Conservation (phyloP, 2,888 invertebrate species). For the Uropetala carovei region DNA sequence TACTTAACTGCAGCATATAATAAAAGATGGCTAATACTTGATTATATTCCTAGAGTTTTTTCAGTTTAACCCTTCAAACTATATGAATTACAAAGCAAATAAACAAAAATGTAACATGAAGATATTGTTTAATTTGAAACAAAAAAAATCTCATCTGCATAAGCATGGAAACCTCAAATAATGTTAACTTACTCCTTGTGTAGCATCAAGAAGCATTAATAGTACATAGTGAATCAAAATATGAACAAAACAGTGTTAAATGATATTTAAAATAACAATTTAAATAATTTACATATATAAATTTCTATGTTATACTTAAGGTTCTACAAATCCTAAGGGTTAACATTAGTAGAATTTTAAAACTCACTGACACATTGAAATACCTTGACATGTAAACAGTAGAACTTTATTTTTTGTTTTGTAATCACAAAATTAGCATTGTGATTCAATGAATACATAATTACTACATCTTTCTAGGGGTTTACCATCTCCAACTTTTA, state of each 20-base stretch:
- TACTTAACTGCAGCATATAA: conserved; percentile 1
- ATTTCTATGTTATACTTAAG: background rate
- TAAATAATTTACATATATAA: background rate
- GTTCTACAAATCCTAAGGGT: too few species aligned
- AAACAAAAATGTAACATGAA: background rate
- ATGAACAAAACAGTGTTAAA: conserved; percentile 34
- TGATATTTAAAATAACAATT: background rate
- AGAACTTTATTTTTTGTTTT: too few species aligned
- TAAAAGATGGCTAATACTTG: conserved; percentile 43
- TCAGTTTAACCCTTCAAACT: conserved; percentile 25
- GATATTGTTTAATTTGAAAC: background rate
- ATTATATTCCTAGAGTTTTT: conserved; percentile 5
- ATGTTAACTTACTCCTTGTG: conserved; percentile 59
- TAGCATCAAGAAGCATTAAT: conserved; percentile 62
- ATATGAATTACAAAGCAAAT: conserved; percentile 39
- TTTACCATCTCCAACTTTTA: too few species aligned
- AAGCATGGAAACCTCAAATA: conserved; percentile 59
- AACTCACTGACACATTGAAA: too few species aligned
- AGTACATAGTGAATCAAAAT: conserved; percentile 58
- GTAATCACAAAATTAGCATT: too few species aligned
- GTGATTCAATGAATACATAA: too few species aligned
- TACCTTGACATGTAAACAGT: too few species aligned
- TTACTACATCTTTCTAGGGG: too few species aligned
- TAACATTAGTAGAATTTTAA: too few species aligned
- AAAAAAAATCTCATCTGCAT: conserved; percentile 33